Evolutionary conservation across 1,140 invertebrate genomes (phyloP), one percentile per base, ranked within the genome.

Genomic region (Drosophila kikkawai): DNA sequence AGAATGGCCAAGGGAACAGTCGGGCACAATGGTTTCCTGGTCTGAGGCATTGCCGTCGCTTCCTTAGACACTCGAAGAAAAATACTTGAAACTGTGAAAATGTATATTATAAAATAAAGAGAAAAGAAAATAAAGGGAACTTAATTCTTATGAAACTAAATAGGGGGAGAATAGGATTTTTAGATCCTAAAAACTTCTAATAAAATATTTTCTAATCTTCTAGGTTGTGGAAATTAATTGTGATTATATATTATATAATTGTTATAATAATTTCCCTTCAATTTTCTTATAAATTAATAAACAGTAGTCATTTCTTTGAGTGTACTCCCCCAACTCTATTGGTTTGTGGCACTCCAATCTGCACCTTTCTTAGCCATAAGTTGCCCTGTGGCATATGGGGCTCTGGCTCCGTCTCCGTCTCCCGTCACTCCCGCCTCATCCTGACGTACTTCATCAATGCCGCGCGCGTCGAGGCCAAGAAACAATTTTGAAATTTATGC

Each of bases 401-500:
- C 85, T 57, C 22, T 57, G 51, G 51, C 51, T 37, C 19, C 47
- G 44, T 58, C 47, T 26, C 70, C 37, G 45, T 5, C 41, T 57
- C 59, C 51, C 39, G 4, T 22, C 36, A 9, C 22, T 22, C 13
- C 15, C 47, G 13, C n/a, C 39, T 50, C 51, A 55, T 59, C 47
- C 66, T 68, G 75, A 82, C 75, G 75, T 71, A 82, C 79, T 87
- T 82, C 82, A 86, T 86, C 82, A 76, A 82, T 75, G 79, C 66
- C 63, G 69, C 77, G 70, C 57, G 69, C 37, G 47, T 29, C 65
- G 65, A 75, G 80, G 77, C 79, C 58, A 80, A 75, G 66, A 90
- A 88, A 88, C 81, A 90, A 88, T 88, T 88, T 90, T 61, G 57
- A 88, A 88, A 88, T 88, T 85, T 90, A 88, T 90, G 81, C 85